These are phyloP conservation scores for Chelonia mydas DNA, from an alignment of 2,797 vertebrate genomes.

Conservation along the genomic window DNA sequence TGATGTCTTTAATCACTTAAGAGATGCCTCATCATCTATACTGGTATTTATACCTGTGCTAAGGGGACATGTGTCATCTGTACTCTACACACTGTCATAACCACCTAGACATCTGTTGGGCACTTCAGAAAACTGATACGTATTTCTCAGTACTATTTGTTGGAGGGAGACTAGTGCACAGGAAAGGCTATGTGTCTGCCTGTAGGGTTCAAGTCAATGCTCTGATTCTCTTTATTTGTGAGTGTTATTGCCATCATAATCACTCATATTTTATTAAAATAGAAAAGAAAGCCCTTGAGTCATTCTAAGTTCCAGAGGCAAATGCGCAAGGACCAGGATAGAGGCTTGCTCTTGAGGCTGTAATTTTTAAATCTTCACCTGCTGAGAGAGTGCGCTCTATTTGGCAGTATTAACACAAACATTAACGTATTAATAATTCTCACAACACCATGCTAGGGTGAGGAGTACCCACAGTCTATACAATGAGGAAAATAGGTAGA, in stretches of 20 bases:
- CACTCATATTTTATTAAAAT: not conserved
- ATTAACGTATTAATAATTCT: not conserved
- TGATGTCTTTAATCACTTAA: not conserved
- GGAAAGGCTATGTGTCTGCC: not conserved
- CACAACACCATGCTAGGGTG: not conserved
- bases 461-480: not conserved
- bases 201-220: not conserved
- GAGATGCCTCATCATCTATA: not conserved
- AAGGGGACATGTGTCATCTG: not conserved
- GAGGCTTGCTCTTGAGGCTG: not conserved
- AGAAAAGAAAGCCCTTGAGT: not conserved
- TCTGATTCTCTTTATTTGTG: not conserved
- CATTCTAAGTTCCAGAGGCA: not conserved
- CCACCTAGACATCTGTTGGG: not conserved
- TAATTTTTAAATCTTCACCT: not conserved
- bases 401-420: not conserved
- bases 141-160: not conserved
- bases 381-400: not conserved
- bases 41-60: not conserved
- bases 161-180: not conserved
- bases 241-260: not conserved
- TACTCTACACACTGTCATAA: too few relatives aligned
- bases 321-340: not conserved
- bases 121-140: not conserved
- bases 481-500: not conserved